These are phyloP conservation scores for Unio delphinus DNA, from an alignment of 2,888 invertebrate genomes.

Conservation along the genomic window DNA sequence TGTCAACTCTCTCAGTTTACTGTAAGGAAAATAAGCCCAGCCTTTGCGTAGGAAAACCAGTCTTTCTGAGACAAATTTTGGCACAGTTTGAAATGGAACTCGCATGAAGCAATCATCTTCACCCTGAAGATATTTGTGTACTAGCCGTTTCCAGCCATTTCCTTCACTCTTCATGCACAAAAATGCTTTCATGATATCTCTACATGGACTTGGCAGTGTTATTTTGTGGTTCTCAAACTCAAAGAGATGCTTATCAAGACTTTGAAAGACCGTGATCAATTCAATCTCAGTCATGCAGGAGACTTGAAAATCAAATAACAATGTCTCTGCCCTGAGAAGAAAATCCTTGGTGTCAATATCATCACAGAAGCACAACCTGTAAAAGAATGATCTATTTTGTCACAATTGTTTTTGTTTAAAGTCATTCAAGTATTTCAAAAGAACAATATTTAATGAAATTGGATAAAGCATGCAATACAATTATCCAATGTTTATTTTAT, in stretches of 20 bases:
- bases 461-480: too few relatives aligned
- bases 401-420: not conserved
- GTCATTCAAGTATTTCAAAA: too few relatives aligned
- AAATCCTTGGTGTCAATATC: constrained; percentile 42
- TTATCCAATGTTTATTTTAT: too few relatives aligned
- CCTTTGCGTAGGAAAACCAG: constrained; percentile 75
- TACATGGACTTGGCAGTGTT: not conserved
- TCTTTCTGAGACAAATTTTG: constrained; percentile 75
- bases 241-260: constrained; percentile 11
- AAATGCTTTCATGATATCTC: constrained; percentile 17
- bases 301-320: constrained; percentile 54
- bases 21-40: constrained; percentile 74
- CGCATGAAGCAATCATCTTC: constrained; percentile 57
- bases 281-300: constrained; percentile 55
- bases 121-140: constrained; percentile 39
- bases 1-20: constrained; percentile 43
- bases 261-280: constrained; percentile 35
- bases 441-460: too few relatives aligned
- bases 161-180: constrained; percentile 10
- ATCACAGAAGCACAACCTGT: constrained; percentile 47
- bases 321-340: constrained; percentile 49
- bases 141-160: constrained; percentile 37
- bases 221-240: not conserved
- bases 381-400: constrained; percentile 12
- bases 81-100: constrained; percentile 76